Percentiles rank a stretch among this genome's conserved stretches.
Conservation (phyloP, 2,113 vertebrate species). For the Tenrec ecaudatus region DNA sequence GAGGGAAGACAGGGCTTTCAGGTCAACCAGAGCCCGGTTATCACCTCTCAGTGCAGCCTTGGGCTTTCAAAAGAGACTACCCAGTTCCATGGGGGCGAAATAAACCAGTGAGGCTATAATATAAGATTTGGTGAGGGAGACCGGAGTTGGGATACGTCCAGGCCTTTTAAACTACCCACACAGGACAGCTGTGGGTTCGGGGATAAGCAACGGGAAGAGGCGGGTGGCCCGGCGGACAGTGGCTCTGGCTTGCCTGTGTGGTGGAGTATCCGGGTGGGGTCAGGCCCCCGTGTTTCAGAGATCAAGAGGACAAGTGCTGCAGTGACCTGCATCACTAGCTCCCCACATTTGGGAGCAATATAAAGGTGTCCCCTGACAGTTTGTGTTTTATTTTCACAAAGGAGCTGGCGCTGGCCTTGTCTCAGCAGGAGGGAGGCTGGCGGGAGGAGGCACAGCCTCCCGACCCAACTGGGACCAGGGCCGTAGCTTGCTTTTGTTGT, state of each 20-base stretch:
- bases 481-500: not conserved
- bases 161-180: not conserved
- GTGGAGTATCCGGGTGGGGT: too few relatives aligned
- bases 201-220: too few relatives aligned
- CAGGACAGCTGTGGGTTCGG: not conserved
- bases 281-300: not conserved
- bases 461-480: accelerated
- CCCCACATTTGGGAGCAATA: not conserved
- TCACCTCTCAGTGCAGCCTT: not conserved
- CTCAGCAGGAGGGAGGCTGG: not conserved
- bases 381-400: not conserved
- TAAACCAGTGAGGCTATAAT: not conserved
- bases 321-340: not conserved
- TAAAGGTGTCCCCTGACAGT: not conserved
- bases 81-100: slow-evolving; percentile 8
- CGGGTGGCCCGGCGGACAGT: too few relatives aligned
- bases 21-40: not conserved
- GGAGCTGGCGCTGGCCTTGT: not conserved
- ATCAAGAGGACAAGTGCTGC: not conserved
- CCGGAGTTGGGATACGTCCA: accelerated
- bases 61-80: not conserved
- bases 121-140: not conserved
- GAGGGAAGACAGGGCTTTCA: not conserved
- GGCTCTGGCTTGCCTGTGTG: too few relatives aligned
- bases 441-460: not conserved